Evolutionary conservation across 2,797 vertebrate genomes (phyloP).

Genomic region (Cuculus canorus): DNA sequence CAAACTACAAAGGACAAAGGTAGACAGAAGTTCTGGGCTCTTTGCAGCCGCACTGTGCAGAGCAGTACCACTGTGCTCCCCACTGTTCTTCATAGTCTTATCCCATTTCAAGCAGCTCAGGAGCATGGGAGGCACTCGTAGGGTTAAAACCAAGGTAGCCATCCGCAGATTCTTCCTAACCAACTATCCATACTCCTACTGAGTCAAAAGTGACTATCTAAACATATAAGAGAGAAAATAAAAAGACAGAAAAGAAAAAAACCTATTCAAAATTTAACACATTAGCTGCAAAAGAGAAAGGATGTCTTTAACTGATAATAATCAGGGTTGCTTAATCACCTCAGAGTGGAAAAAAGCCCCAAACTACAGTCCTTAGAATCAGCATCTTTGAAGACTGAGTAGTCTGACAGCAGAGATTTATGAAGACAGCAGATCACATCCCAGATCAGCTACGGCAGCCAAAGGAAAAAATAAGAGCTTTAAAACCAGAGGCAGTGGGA

Average conservation of each 20-base stretch:
- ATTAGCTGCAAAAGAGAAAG: background rate
- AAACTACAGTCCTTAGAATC: background rate
- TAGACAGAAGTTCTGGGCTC: background rate
- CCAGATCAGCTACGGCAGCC: background rate
- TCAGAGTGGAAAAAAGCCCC: background rate
- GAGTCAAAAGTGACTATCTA: background rate
- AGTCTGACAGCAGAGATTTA: background rate
- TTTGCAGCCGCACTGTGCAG: background rate
- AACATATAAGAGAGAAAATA: background rate
- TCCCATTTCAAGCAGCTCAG: background rate
- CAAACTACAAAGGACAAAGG: background rate
- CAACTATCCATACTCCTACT: fast-evolving
- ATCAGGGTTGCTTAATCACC: background rate
- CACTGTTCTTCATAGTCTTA: background rate
- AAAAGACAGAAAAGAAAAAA: background rate
- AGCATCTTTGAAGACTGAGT: background rate
- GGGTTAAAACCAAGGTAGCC: background rate
- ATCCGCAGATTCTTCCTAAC: background rate
- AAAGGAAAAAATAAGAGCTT: conserved; percentile 21
- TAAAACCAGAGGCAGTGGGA: conserved; percentile 24
- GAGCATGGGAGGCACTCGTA: background rate
- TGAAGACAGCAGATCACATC: background rate
- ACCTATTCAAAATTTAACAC: background rate
- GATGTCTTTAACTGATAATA: background rate
- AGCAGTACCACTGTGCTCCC: background rate